A percentile compares a stretch with the other conserved stretches of the same genome.
phyloP scores from a whole-genome alignment of 1,140 invertebrate species.

The Dendrolimus punctatus region DNA sequence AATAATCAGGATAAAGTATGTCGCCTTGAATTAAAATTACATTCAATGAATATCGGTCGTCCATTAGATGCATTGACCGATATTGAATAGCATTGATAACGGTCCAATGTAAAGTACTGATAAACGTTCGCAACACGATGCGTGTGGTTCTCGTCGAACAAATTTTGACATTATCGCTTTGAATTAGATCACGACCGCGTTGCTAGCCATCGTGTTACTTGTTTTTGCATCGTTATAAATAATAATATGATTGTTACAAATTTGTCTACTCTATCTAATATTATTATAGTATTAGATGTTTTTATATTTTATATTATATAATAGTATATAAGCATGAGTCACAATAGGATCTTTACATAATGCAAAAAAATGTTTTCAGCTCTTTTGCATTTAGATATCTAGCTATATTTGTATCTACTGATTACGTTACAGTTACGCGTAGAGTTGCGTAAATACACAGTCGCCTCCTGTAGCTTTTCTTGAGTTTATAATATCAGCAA shows the following conservation, averaged over 20 bases:
- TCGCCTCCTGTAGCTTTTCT: constrained; percentile 26
- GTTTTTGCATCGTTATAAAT: constrained; percentile 1
- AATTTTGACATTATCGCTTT: constrained; percentile 6
- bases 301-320: too few relatives aligned
- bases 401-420: too few relatives aligned
- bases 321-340: too few relatives aligned
- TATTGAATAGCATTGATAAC: constrained; percentile 5
- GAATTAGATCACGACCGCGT: background rate
- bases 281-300: too few relatives aligned
- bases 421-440: constrained; percentile 21
- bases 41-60: constrained; percentile 11
- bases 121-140: background rate
- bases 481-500: constrained; percentile 39
- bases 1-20: background rate
- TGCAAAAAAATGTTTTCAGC: too few relatives aligned
- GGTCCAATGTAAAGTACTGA: background rate
- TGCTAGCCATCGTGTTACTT: background rate
- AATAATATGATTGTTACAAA: too few relatives aligned
- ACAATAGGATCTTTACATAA: too few relatives aligned
- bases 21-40: constrained; percentile 9
- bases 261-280: too few relatives aligned
- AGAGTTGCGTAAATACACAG: constrained; percentile 39
- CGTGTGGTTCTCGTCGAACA: background rate
- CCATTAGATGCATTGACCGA: constrained; percentile 9
- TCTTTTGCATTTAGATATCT: too few relatives aligned